Evolutionary conservation across 2,113 vertebrate species (phyloP), one percentile per base, ranked within the genome.

Genomic region (Periophthalmus modestus): DNA sequence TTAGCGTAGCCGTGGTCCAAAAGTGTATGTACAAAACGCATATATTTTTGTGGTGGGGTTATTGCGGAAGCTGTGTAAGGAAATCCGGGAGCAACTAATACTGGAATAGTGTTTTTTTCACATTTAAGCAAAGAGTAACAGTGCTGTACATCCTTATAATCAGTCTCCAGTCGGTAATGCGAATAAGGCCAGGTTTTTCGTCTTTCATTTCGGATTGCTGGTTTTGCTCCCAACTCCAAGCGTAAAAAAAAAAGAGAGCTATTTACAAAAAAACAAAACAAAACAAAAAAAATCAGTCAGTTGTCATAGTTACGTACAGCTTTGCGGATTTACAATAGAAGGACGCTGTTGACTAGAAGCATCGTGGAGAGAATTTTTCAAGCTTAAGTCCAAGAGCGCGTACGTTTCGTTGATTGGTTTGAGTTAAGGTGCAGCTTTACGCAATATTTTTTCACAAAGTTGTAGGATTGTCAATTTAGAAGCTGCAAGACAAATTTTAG

Each of bases 141-240:
- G 72, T 71, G 57, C 74, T 73, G 71, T 75, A 87, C 77, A 71
- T 82, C 46, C 52, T n/a, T 39, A 39, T 65, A 57, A 46, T 68
- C 73, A 52, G 66, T 72, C 46, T 66, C 69, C n/a, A 73, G 71
- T 69, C 69, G 82, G 59, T 90, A 61, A 66, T 81, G 71, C 69
- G 82, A 89, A 85, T 81, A 93, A 94, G 93, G 93, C 94, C 93
- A 87, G 92, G 79, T 15, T 76, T 83, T 15, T 76, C 81, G 82
- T 90, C 81, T 73, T 46, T 62, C 19, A 61, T 10, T 61, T 68
- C 19, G 5, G 34, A 71, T 33, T 46, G 33, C 48, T 9, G 24
- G 65, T 71, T 48, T 66, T 28, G 47, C 73, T 71, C 66, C 72
- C 69, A 28, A 76, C 68, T 72, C 71, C 74, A 33, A 50, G 66